Evolutionary conservation across 2,113 vertebrate genomes (phyloP).

Genomic region (Embiotoca jacksoni): DNA sequence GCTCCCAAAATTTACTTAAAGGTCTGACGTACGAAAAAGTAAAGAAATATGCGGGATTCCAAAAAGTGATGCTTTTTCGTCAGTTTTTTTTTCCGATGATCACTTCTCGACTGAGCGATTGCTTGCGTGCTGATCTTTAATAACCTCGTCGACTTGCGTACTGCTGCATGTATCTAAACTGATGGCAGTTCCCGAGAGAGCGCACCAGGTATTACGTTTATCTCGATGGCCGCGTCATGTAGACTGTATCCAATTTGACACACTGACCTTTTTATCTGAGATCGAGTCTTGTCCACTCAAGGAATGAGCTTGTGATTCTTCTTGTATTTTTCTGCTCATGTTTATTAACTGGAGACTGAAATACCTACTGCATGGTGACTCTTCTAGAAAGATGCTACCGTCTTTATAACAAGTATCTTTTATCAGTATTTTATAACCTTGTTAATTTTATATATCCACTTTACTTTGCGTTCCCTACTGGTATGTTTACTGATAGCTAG

Average conservation of each 20-base stretch:
- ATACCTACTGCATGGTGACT: conserved; percentile 83
- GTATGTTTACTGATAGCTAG: conserved; percentile 77
- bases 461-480: conserved; percentile 66
- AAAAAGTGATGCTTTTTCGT: background rate
- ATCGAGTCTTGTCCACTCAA: conserved; percentile 62
- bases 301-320: conserved; percentile 82
- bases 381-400: conserved; percentile 78
- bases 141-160: conserved; percentile 28
- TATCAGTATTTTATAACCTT: conserved; percentile 86
- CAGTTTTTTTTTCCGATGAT: background rate
- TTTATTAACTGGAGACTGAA: conserved; percentile 77
- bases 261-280: conserved; percentile 59
- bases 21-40: background rate
- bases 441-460: conserved; percentile 83
- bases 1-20: background rate
- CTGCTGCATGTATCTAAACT: conserved; percentile 58
- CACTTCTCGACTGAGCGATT: background rate
- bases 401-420: conserved; percentile 85
- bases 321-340: conserved; percentile 81
- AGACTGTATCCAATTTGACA: conserved; percentile 23
- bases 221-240: conserved; percentile 36
- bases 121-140: conserved; percentile 31
- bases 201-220: conserved; percentile 24
- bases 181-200: background rate
- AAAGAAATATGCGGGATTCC: background rate